Conservation (phyloP, 2,888 invertebrate genomes). For the Trichogramma dendrolimi region DNA sequence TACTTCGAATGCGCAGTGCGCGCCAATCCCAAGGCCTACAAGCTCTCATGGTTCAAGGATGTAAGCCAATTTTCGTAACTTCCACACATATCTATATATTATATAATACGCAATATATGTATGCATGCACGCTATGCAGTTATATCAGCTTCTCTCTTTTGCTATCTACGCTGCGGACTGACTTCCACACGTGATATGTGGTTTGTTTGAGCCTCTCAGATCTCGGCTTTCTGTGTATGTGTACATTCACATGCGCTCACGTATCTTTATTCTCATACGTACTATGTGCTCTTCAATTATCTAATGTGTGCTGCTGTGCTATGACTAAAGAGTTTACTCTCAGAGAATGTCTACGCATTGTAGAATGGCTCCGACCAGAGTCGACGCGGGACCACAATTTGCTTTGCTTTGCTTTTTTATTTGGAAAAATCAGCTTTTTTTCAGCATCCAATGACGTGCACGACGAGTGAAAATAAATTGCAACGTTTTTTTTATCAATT, state of each 20-base stretch:
- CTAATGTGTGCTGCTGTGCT: too few relatives aligned
- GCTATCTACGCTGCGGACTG: background rate
- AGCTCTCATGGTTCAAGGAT: constrained; percentile 82
- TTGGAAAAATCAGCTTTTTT: too few relatives aligned
- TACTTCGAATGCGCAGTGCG: constrained; percentile 83
- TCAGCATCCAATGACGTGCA: background rate
- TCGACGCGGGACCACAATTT: too few relatives aligned
- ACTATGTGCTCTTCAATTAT: too few relatives aligned
- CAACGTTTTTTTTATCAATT: constrained; percentile 11
- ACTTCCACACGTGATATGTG: too few relatives aligned
- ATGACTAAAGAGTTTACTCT: too few relatives aligned
- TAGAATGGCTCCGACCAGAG: too few relatives aligned
- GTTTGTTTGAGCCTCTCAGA: too few relatives aligned
- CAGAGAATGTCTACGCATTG: too few relatives aligned
- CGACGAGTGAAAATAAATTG: background rate
- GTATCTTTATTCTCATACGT: too few relatives aligned
- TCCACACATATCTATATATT: background rate
- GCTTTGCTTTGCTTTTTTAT: too few relatives aligned
- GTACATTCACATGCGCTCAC: background rate
- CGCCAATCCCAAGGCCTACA: constrained; percentile 79
- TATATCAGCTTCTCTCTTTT: background rate
- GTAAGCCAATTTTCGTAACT: constrained; percentile 59
- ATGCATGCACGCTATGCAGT: background rate
- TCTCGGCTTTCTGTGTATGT: too few relatives aligned
- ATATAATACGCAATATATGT: background rate